These are phyloP conservation scores for Echeneis naucrates DNA, from an alignment of 2,797 vertebrate genomes.

Conservation along the genomic window DNA sequence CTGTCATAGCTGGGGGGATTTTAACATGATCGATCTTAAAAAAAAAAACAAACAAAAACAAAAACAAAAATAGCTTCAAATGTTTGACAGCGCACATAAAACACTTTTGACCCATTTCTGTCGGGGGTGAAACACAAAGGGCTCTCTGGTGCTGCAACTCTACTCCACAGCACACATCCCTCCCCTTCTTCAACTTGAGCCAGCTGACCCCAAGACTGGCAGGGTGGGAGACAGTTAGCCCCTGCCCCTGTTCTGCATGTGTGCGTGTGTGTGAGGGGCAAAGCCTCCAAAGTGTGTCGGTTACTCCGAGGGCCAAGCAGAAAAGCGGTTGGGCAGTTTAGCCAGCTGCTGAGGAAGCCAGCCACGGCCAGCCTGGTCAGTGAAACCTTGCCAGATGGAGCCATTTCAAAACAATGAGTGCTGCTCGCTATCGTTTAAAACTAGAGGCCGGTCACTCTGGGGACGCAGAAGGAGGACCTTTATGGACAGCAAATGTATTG, in stretches of 20 bases:
- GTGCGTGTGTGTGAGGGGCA: conserved; percentile 50
- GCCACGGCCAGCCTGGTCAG: conserved; percentile 75
- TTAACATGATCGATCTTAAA: no score
- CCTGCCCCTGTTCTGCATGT: conserved; percentile 31
- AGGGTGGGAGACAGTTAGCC: conserved; percentile 75
- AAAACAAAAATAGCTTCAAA: conserved; percentile 27
- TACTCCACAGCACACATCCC: conserved; percentile 39
- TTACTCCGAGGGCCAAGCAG: conserved; percentile 77
- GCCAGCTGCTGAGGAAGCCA: conserved; percentile 84
- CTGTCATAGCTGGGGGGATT: not conserved
- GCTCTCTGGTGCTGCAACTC: conserved; percentile 70
- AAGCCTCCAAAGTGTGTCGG: conserved; percentile 77
- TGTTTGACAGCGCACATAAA: conserved; percentile 32
- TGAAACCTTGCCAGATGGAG: conserved; percentile 88
- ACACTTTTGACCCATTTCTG: conserved; percentile 40
- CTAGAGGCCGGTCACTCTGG: conserved; percentile 31
- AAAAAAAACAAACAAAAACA: no score
- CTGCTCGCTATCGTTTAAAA: conserved; percentile 59
- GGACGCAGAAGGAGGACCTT: conserved; percentile 21
- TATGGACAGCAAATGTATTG: conserved; percentile 19
- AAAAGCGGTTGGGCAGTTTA: conserved; percentile 87
- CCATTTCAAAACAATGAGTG: conserved; percentile 85
- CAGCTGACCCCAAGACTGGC: conserved; percentile 76
- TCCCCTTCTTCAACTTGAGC: conserved; percentile 55
- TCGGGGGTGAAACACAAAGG: conserved; percentile 70